phyloP scores from a whole-genome alignment of 2,888 invertebrate species.

The Platycheirus rosarum region DNA sequence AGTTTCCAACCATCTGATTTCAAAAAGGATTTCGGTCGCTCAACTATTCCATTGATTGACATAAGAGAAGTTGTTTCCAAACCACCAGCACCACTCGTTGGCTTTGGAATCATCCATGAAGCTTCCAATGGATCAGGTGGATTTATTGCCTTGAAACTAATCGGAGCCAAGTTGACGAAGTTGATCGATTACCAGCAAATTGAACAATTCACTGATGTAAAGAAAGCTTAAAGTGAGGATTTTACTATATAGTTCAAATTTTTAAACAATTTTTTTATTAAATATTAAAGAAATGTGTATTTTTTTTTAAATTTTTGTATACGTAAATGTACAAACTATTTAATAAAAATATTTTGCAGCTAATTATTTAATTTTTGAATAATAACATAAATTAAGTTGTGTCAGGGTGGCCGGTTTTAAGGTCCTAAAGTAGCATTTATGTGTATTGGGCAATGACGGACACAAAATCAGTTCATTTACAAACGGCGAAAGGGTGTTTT shows the following conservation, averaged over 20 bases:
- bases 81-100: conserved; percentile 13
- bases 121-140: not conserved
- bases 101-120: not conserved
- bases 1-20: not conserved
- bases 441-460: too few relatives aligned
- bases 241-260: not conserved
- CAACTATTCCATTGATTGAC: not conserved
- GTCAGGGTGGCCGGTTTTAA: too few relatives aligned
- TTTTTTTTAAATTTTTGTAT: too few relatives aligned
- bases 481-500: too few relatives aligned
- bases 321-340: too few relatives aligned
- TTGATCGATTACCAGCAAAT: not conserved
- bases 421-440: too few relatives aligned
- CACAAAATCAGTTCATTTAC: too few relatives aligned
- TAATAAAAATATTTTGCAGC: too few relatives aligned
- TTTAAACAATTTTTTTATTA: too few relatives aligned
- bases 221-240: not conserved
- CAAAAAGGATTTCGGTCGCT: not conserved
- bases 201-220: not conserved
- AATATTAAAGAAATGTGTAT: too few relatives aligned
- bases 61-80: not conserved
- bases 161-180: not conserved
- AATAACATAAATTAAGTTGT: too few relatives aligned
- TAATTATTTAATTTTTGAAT: too few relatives aligned
- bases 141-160: not conserved